A percentile compares a stretch with the other conserved stretches of the same genome.
Evolutionary conservation across 2,113 vertebrate genomes (phyloP).

Genomic region (Xiphorhynchus elegans): DNA sequence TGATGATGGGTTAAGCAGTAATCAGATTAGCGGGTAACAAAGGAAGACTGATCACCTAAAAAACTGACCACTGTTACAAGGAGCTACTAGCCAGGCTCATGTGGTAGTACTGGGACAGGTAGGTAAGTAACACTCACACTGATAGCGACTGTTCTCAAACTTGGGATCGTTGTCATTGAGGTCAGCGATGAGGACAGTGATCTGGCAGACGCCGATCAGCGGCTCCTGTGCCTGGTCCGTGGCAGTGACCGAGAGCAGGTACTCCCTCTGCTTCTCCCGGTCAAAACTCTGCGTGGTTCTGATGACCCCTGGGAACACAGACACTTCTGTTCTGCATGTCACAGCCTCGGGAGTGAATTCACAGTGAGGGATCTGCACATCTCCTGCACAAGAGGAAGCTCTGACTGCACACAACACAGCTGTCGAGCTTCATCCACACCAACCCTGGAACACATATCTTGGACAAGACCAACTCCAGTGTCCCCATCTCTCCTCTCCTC

Average conservation of each 20-base stretch:
- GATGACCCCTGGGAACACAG: slow-evolving; percentile 80
- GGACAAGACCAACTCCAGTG: background rate
- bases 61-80: background rate
- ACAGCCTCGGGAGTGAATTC: background rate
- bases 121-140: slow-evolving; percentile 71
- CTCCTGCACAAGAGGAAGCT: background rate
- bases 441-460: accelerated
- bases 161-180: slow-evolving; percentile 90
- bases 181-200: slow-evolving; percentile 82
- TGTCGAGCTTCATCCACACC: accelerated
- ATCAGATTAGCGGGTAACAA: background rate
- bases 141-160: slow-evolving; percentile 90
- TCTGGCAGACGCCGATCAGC: slow-evolving; percentile 84
- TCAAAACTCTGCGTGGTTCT: slow-evolving; percentile 82
- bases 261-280: slow-evolving; percentile 84
- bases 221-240: slow-evolving; percentile 86
- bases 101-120: background rate
- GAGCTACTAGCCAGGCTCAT: background rate
- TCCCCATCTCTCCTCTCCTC: background rate
- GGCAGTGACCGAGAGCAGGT: slow-evolving; percentile 82
- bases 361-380: background rate
- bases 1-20: background rate
- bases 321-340: background rate
- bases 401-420: accelerated
- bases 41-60: background rate